These are phyloP conservation scores for Calliopsis andreniformis DNA, from an alignment of 1,140 invertebrate species.

Conservation along the genomic window DNA sequence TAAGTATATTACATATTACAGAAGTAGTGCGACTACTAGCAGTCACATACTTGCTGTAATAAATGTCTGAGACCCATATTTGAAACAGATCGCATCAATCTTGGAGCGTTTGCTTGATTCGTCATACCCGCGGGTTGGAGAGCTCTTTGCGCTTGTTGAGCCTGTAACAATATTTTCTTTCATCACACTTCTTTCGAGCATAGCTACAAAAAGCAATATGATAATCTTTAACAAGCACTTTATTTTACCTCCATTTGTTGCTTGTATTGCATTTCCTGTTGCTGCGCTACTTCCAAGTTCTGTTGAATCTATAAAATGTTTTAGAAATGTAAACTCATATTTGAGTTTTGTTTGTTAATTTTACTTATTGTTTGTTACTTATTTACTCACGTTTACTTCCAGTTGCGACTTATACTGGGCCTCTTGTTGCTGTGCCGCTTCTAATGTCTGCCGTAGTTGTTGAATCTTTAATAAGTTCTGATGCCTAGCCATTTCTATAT, in stretches of 20 bases:
- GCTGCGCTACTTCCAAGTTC: constrained; percentile 88
- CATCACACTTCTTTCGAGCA: neutral
- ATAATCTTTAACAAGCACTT: constrained; percentile 25
- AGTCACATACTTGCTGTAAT: constrained; percentile 84
- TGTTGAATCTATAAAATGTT: constrained; percentile 83
- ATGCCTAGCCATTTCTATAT: constrained; percentile 84
- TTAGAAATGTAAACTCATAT: constrained; percentile 11
- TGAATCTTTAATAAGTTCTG: constrained; percentile 87
- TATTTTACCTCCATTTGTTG: constrained; percentile 86
- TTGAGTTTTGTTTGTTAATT: neutral
- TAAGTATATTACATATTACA: constrained; percentile 4
- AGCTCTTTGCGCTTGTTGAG: constrained; percentile 78
- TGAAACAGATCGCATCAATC: constrained; percentile 85
- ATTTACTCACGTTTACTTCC: constrained; percentile 79
- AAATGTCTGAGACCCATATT: constrained; percentile 87
- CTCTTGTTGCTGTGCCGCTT: constrained; percentile 89
- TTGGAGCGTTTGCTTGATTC: constrained; percentile 80
- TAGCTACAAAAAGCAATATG: constrained; percentile 3
- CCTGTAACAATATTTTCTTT: constrained; percentile 53
- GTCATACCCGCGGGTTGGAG: constrained; percentile 75
- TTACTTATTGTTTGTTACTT: neutral
- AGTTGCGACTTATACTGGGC: constrained; percentile 88
- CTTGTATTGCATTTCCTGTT: constrained; percentile 89
- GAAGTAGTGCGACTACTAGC: too few species aligned
- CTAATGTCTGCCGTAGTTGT: constrained; percentile 87